These are phyloP conservation scores for Echeneis naucrates DNA, from an alignment of 2,797 vertebrate genomes.

Conservation along the genomic window DNA sequence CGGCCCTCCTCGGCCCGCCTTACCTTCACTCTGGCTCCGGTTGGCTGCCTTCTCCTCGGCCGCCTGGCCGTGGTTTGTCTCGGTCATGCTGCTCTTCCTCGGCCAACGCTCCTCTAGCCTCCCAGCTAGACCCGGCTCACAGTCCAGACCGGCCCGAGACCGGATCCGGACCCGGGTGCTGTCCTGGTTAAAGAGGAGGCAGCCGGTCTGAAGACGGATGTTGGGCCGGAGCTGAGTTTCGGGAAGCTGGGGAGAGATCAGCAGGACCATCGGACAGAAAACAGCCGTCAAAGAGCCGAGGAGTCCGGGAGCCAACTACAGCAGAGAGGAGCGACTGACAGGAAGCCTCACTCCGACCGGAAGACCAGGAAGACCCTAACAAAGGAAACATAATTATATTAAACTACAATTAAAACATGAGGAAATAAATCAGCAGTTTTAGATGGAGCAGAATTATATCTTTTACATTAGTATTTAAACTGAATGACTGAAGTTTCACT, in stretches of 20 bases:
- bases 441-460: no score
- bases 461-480: no score
- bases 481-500: no score
- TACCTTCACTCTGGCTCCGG: slow-evolving; percentile 77
- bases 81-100: slow-evolving; percentile 72
- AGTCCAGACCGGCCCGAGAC: slow-evolving; percentile 2
- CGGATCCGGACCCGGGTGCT: neutral
- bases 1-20: neutral
- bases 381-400: no score
- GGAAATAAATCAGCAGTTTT: no score
- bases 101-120: slow-evolving; percentile 49
- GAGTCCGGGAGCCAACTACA: slow-evolving; percentile 37
- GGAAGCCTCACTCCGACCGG: slow-evolving; percentile 48
- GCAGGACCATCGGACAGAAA: slow-evolving; percentile 15
- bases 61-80: slow-evolving; percentile 43
- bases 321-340: neutral
- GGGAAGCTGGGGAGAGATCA: neutral
- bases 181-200: neutral
- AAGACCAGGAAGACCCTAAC: no score
- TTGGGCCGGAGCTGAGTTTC: neutral
- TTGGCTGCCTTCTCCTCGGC: slow-evolving; percentile 56
- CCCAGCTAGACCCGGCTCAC: slow-evolving; percentile 22
- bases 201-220: neutral
- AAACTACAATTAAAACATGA: no score
- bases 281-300: slow-evolving; percentile 12